Conservation (phyloP, 1,140 invertebrate species). For the Phymorhynchus buccinoides region DNA sequence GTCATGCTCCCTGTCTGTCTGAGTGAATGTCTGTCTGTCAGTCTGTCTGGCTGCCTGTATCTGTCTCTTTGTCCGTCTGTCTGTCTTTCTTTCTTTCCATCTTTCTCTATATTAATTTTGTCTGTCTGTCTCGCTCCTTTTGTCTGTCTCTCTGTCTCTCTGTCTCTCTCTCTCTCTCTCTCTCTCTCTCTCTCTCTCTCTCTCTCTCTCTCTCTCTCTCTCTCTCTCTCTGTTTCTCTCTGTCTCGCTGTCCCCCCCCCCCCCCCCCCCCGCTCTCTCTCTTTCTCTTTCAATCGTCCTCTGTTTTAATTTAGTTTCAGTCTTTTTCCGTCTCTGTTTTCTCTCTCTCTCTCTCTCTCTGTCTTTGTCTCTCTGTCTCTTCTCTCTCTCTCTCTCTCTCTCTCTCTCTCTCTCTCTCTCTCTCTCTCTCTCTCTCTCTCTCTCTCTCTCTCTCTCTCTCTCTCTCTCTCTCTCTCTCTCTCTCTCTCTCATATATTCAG, state of each 20-base stretch:
- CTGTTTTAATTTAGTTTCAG: no score
- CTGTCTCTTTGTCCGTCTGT: slow-evolving; percentile 31
- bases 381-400: no score
- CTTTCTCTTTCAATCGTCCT: no score
- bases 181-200: slow-evolving; percentile 22
- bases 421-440: background rate
- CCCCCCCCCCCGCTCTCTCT: background rate
- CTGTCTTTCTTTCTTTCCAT: slow-evolving; percentile 41
- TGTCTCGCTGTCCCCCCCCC: slow-evolving; percentile 32
- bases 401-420: slow-evolving; percentile 35
- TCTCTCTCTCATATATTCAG: no score
- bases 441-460: no score
- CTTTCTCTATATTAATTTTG: slow-evolving; percentile 35
- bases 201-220: slow-evolving; percentile 23
- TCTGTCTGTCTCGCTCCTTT: slow-evolving; percentile 14
- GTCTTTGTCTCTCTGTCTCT: no score
- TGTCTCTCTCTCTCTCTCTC: slow-evolving; percentile 28
- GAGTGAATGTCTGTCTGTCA: no score
- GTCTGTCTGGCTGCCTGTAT: no score
- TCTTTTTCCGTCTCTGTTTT: no score
- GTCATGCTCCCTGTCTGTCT: background rate
- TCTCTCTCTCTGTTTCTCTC: slow-evolving; percentile 30
- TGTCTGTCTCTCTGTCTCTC: background rate
- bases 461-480: no score
- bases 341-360: slow-evolving; percentile 24